Percentiles rank a stretch among this genome's conserved stretches.
These are phyloP conservation scores for Bombus soroeensis DNA, from an alignment of 1,140 invertebrate genomes.

Conservation along the genomic window DNA sequence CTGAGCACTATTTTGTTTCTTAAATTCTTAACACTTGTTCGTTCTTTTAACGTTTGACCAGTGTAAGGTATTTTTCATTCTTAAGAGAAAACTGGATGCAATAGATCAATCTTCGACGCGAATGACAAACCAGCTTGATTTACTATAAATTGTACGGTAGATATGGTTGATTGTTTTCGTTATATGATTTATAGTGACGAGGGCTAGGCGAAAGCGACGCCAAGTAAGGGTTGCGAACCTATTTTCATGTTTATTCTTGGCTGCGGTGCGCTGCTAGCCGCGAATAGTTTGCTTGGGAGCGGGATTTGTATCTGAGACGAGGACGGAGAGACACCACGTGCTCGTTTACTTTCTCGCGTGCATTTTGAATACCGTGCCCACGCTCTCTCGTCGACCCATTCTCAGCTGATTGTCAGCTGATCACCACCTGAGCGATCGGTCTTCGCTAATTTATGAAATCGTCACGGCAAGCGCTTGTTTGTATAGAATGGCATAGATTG, in stretches of 20 bases:
- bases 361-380: slow-evolving; percentile 31
- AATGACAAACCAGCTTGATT: neutral
- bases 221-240: slow-evolving; percentile 56
- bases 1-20: neutral
- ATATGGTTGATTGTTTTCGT: neutral
- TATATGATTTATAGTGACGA: neutral
- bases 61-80: neutral
- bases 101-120: neutral
- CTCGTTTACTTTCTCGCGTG: slow-evolving; percentile 37
- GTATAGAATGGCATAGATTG: no score
- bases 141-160: neutral
- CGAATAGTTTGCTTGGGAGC: slow-evolving; percentile 37
- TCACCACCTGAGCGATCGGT: neutral
- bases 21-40: neutral
- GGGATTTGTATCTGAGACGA: slow-evolving; percentile 9
- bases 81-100: slow-evolving; percentile 23
- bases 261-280: slow-evolving; percentile 11
- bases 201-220: slow-evolving; percentile 13
- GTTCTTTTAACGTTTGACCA: neutral
- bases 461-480: neutral
- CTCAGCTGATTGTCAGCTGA: slow-evolving; percentile 44
- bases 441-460: slow-evolving; percentile 12
- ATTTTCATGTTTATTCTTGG: slow-evolving; percentile 64
- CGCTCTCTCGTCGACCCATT: neutral
- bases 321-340: slow-evolving; percentile 42